phyloP scores from a whole-genome alignment of 2,113 vertebrate genomes.

The Scophthalmus maximus region DNA sequence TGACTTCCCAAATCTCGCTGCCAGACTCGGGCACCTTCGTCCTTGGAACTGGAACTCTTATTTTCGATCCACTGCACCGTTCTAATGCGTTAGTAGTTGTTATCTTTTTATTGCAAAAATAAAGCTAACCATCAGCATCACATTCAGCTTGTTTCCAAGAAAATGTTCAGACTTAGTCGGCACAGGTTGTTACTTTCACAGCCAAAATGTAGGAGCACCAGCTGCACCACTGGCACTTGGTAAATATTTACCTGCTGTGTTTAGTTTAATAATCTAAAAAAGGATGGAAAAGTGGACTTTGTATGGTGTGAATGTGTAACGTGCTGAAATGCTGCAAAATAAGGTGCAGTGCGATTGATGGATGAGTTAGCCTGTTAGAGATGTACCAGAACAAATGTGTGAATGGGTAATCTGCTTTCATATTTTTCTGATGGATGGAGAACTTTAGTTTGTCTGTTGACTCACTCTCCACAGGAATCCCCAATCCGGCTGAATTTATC shows the following conservation, averaged over 20 bases:
- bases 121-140: background rate
- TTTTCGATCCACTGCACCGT: background rate
- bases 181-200: slow-evolving; percentile 14
- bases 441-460: slow-evolving; percentile 41
- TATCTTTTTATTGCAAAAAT: background rate
- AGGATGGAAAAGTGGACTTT: slow-evolving; percentile 27
- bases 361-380: slow-evolving; percentile 23
- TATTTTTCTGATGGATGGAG: slow-evolving; percentile 30
- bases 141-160: background rate
- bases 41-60: too few species aligned
- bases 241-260: slow-evolving; percentile 60
- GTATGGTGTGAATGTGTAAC: background rate
- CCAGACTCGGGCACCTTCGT: too few species aligned
- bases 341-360: slow-evolving; percentile 8
- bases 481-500: slow-evolving; percentile 52
- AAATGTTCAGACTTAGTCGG: background rate
- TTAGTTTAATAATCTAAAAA: slow-evolving; percentile 30
- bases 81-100: background rate
- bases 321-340: background rate
- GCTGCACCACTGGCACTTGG: slow-evolving; percentile 13
- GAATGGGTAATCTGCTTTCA: slow-evolving; percentile 26
- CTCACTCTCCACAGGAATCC: slow-evolving; percentile 50
- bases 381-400: slow-evolving; percentile 30
- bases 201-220: slow-evolving; percentile 10
- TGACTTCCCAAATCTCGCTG: slow-evolving; percentile 20